Evolutionary conservation across 2,113 vertebrate genomes (phyloP).

Genomic region (Dermatemys mawii): DNA sequence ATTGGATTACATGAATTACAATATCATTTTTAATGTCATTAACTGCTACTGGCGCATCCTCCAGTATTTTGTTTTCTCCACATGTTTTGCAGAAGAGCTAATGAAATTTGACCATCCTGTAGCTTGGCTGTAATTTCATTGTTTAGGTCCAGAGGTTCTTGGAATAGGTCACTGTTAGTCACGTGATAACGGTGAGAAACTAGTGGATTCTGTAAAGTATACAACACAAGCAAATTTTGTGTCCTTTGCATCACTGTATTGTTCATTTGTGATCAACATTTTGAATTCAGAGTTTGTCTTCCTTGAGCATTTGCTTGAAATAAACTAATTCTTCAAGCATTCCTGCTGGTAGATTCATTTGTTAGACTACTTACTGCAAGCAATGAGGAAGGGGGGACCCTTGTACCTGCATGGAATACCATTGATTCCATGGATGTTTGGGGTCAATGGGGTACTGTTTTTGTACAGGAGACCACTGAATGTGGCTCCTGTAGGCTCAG

Average conservation of each 20-base stretch:
- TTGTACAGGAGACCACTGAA: not conserved
- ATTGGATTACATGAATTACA: constrained; percentile 68
- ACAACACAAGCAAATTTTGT: not conserved
- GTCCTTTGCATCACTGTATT: rapidly evolving
- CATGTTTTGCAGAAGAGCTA: constrained; percentile 59
- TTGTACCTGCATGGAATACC: not conserved
- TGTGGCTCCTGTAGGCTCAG: not conserved
- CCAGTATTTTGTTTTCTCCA: constrained; percentile 63
- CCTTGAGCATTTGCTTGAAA: not conserved
- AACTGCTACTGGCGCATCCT: constrained; percentile 66
- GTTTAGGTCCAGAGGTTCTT: constrained; percentile 33
- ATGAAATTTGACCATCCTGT: constrained; percentile 62
- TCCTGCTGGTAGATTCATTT: not conserved
- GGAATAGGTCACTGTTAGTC: not conserved
- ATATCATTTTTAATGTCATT: constrained; percentile 67
- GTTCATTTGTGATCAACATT: not conserved
- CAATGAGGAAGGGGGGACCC: not conserved
- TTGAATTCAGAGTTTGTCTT: not conserved
- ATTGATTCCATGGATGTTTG: not conserved
- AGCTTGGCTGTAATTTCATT: constrained; percentile 27
- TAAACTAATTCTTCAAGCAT: not conserved
- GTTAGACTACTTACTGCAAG: not conserved
- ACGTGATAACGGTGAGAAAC: not conserved
- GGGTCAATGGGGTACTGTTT: not conserved
- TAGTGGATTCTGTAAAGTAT: not conserved